A percentile compares a stretch with the other conserved stretches of the same genome.
Conservation (phyloP, 2,888 invertebrate genomes). For the Sipha maydis region DNA sequence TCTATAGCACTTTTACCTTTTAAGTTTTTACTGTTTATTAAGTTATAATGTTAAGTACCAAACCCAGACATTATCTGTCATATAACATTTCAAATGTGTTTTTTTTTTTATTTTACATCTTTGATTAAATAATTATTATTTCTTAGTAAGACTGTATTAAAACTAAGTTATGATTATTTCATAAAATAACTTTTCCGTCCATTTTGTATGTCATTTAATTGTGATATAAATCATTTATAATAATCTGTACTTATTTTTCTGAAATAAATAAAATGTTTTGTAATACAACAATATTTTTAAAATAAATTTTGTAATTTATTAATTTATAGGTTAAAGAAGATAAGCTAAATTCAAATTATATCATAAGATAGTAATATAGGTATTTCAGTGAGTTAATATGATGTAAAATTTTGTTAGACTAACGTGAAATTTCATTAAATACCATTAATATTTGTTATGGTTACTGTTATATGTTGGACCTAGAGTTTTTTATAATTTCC, state of each 20-base stretch:
- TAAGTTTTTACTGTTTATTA: neutral
- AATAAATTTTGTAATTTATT: neutral
- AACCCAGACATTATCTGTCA: neutral
- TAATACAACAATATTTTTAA: neutral
- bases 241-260: neutral
- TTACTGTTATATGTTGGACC: too few relatives aligned
- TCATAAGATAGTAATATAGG: neutral
- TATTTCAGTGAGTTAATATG: neutral
- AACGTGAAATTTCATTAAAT: too few relatives aligned
- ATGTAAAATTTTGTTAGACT: too few relatives aligned
- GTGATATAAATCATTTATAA: neutral
- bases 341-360: neutral
- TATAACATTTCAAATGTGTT: neutral
- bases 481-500: too few relatives aligned
- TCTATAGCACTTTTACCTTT: neutral
- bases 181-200: constrained; percentile 8
- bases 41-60: neutral
- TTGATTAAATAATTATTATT: constrained; percentile 6
- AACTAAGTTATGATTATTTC: neutral
- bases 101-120: neutral
- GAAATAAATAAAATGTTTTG: constrained; percentile 20
- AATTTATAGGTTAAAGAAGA: neutral
- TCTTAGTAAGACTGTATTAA: neutral
- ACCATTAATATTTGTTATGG: too few relatives aligned
- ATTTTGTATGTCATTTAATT: constrained; percentile 27